Conservation (phyloP, 2,113 vertebrate genomes). For the Oncorhynchus nerka region DNA sequence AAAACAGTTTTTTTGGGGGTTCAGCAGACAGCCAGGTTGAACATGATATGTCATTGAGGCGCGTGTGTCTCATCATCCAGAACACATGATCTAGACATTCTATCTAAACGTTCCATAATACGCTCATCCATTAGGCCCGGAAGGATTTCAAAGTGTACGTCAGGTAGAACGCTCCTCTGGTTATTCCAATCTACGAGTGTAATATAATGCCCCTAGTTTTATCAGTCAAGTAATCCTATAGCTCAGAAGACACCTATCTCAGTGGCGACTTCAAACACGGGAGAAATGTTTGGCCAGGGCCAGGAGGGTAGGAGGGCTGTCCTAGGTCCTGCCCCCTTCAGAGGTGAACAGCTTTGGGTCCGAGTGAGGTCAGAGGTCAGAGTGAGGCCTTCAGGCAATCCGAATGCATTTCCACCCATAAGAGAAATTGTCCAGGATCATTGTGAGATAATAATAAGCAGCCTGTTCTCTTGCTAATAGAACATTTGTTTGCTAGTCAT, state of each 20-base stretch:
- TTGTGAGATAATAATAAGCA: too few species aligned
- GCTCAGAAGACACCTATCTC: slow-evolving; percentile 35
- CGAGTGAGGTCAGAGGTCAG: too few species aligned
- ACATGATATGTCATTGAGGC: slow-evolving; percentile 26
- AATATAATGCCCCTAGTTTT: slow-evolving; percentile 57
- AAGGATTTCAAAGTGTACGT: slow-evolving; percentile 63
- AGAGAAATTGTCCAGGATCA: too few species aligned
- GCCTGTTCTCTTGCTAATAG: too few species aligned
- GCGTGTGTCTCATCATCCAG: slow-evolving; percentile 12
- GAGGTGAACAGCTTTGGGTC: background rate
- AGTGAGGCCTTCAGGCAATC: too few species aligned
- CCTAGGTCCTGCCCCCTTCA: background rate
- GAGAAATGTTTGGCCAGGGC: slow-evolving; percentile 32
- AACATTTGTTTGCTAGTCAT: too few species aligned
- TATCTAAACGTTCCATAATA: slow-evolving; percentile 46
- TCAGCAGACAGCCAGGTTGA: background rate
- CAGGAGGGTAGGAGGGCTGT: slow-evolving; percentile 24
- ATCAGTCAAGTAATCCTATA: slow-evolving; percentile 65
- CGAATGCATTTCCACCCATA: too few species aligned
- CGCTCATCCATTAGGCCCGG: slow-evolving; percentile 47
- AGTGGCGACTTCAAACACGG: background rate
- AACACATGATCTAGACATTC: slow-evolving; percentile 54
- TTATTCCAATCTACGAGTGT: slow-evolving; percentile 49
- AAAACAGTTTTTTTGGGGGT: background rate
- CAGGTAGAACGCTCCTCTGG: slow-evolving; percentile 45